Evolutionary conservation across 2,888 invertebrate genomes (phyloP), one percentile per base, ranked within the genome.

Genomic region (Daptonema setosum): DNA sequence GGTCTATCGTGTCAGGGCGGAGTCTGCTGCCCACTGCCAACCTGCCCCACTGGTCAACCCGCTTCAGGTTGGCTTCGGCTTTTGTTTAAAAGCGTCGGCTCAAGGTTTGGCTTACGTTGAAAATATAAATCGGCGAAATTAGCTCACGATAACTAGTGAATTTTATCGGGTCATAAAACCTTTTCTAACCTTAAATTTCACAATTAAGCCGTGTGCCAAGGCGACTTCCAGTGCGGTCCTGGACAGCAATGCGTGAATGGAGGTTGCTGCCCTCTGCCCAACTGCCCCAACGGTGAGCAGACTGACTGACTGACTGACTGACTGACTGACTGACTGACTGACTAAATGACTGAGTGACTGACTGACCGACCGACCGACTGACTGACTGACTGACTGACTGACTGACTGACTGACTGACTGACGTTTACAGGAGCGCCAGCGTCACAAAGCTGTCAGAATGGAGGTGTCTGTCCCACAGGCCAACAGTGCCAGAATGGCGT

Each of bases 181-280:
- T 35, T 35, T 8, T 35, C 8, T 8, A 35, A 35, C 35, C 8
- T 8, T 17, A 35, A 11, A 35, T 35, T 35, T 17, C 17, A 17
- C 35, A 25, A 8, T 3, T 24, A 50, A 26, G 62, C n/a, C 54
- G 57, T 64, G 54, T 67, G 67, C 58, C 52, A 55, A 1, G 28
- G 35, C 8, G 54, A 45, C 48, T 55, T 59, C 45, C 54, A 54
- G 22, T 55, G 59, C 28, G 35, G 28, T 11, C 24, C 17, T 20
- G 28, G 51, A 5, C 24, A 26, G 22, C 20, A 67, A 55, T 68
- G 68, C 56, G 63, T 63, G 3, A 66, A 66, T 54, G 67, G 67
- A 8, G 68, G 67, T 2, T 67, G 68, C 55, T 68, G 67, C 57
- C 66, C 65, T 11, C 60, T 63, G 51, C 65, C 65, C n/a, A 63